Conservation (phyloP, 1,140 invertebrate genomes). For the Ostrea denselamellosa region DNA sequence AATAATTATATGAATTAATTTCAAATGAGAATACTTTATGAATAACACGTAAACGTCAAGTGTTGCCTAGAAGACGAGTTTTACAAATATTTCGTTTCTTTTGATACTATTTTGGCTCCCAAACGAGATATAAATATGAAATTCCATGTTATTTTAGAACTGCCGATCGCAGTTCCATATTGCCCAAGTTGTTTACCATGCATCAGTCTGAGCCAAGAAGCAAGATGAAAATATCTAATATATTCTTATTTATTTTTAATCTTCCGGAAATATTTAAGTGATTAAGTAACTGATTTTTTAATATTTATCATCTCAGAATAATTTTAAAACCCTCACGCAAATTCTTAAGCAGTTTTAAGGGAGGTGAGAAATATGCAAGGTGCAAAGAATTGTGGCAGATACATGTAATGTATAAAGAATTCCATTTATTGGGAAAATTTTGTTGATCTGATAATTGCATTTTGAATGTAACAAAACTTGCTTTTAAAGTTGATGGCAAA, state of each 20-base stretch:
- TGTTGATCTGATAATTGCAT: neutral
- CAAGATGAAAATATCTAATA: neutral
- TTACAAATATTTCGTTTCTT: neutral
- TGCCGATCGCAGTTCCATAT: neutral
- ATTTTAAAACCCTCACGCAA: neutral
- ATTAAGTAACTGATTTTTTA: neutral
- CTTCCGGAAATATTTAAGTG: neutral
- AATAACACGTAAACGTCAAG: conserved; percentile 1
- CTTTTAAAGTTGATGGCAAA: neutral
- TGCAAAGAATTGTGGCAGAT: neutral
- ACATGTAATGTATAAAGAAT: neutral
- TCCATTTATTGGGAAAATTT: neutral
- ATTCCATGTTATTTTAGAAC: conserved; percentile 11
- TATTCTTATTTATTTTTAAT: neutral
- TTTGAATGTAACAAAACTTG: neutral
- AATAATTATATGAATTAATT: conserved; percentile 1
- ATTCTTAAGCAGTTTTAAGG: neutral
- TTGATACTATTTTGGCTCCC: neutral
- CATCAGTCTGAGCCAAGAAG: neutral
- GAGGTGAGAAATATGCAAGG: too few species aligned
- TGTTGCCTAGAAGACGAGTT: neutral
- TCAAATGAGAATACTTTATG: neutral
- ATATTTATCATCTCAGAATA: neutral
- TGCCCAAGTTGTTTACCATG: conserved; percentile 1
- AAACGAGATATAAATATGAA: neutral